These are phyloP conservation scores for Brachynemurus nebulosus DNA, from an alignment of 2,888 invertebrate species.

Conservation along the genomic window DNA sequence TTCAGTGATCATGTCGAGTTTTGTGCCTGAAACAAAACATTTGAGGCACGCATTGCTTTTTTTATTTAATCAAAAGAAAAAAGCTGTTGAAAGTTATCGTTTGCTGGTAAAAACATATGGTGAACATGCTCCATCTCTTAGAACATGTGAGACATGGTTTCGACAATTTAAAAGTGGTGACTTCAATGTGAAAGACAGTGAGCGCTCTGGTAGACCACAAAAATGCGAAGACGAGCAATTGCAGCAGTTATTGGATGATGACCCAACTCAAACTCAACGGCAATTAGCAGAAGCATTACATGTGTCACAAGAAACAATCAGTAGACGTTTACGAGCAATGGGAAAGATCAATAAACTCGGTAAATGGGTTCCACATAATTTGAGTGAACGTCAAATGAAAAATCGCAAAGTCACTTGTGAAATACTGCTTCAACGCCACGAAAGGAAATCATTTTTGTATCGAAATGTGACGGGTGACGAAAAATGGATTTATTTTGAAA, in stretches of 20 bases:
- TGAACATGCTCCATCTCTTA: background rate
- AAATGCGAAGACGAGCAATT: background rate
- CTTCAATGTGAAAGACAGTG: background rate
- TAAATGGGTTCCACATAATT: slow-evolving; percentile 7
- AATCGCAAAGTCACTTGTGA: slow-evolving; percentile 8
- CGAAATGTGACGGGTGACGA: slow-evolving; percentile 9
- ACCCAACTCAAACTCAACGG: background rate
- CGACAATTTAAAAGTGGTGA: slow-evolving; percentile 2
- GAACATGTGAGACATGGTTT: background rate
- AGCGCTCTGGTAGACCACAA: background rate
- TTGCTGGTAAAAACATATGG: background rate
- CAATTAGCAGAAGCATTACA: slow-evolving; percentile 4
- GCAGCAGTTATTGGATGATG: slow-evolving; percentile 2
- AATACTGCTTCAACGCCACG: slow-evolving; percentile 6
- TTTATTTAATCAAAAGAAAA: background rate
- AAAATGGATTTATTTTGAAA: too few relatives aligned
- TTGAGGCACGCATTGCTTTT: background rate
- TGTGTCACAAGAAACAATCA: slow-evolving; percentile 3
- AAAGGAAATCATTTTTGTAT: slow-evolving; percentile 8
- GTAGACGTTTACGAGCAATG: slow-evolving; percentile 4
- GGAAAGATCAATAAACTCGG: slow-evolving; percentile 5
- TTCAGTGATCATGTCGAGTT: background rate
- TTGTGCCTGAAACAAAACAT: background rate
- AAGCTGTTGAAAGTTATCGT: background rate
- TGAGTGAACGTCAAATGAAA: slow-evolving; percentile 8